Base-by-base conservation (phyloP, 2,797 vertebrate genomes). In the Sebastes alutus region DNA sequence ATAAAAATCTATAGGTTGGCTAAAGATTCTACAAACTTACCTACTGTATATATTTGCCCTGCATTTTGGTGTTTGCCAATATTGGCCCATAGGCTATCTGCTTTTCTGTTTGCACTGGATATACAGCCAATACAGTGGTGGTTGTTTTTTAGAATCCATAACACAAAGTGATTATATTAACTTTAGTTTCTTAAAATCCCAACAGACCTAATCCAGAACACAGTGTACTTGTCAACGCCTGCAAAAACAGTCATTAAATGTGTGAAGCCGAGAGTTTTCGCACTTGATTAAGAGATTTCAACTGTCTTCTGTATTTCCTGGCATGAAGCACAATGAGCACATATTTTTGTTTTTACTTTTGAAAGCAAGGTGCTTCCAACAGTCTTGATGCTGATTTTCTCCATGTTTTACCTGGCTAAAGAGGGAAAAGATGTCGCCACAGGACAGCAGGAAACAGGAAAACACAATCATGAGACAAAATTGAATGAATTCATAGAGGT, bases 201-300 rank as follows among this genome's bases (percentile, higher is more conserved):
- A 4, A 5, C 52, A 49, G 42, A 58, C 7, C 16, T 65, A 6
- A 81, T 65, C 46, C 22, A 22, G 71, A 72, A 80, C 83, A 71
- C 55, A 2, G 27, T 78, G 74, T 88, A 65, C 85, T 64, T 82
- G 61, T 87, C 79, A 78, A 49, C 30, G 27, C 71, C 22, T 62
- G 77, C 22, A 77, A 69, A 83, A 78, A 71, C 64, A 76, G 20
- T 49, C 20, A 83, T 80, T 75, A 78, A 80, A 85, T 54, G 71
- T 90, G 87, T 78, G 52, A 88, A 79, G 59, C 58, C 68, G 86
- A 82, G 66, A 75, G 30, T 80, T 86, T 80, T 86, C 56, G 1
- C 83, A 77, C 69, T 70, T 81, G 55, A 83, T 66, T 49, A 14
- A 42, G 49, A 18, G 20, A 18, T 64, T 80, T 78, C n/a, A 58